Conservation (phyloP, 2,113 vertebrate genomes). For the Tympanuchus pallidicinctus region DNA sequence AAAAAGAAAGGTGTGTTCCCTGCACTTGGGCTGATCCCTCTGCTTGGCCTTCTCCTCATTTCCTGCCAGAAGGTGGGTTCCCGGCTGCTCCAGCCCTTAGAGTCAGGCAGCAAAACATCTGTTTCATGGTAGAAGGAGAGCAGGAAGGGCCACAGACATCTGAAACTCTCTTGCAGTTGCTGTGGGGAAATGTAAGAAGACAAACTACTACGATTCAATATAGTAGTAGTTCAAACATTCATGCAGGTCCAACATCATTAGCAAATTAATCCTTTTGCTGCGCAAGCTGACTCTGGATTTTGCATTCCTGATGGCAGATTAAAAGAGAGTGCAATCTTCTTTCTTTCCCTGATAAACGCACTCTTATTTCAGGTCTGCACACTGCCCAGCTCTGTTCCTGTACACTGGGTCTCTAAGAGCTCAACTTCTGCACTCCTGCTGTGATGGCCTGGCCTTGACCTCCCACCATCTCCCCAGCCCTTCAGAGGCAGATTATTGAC, state of each 20-base stretch:
- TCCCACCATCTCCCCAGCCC: not conserved
- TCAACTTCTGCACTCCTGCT: not conserved
- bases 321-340: not conserved
- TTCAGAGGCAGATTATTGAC: not conserved
- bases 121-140: not conserved
- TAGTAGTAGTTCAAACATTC: not conserved
- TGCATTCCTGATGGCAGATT: conserved; percentile 22
- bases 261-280: conserved; percentile 47
- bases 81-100: not conserved
- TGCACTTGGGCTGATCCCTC: not conserved
- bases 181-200: conserved; percentile 12
- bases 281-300: conserved; percentile 9
- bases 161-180: conserved; percentile 11
- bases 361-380: not conserved
- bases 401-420: not conserved
- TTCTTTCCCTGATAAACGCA: not conserved
- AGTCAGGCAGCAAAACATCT: not conserved
- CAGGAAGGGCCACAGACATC: not conserved
- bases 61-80: not conserved
- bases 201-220: conserved; percentile 53
- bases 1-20: not conserved
- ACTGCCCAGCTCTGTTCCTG: not conserved
- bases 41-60: not conserved
- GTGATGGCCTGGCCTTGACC: fast-evolving
- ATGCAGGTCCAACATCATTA: not conserved